These are phyloP conservation scores for Bambusicola thoracicus DNA, from an alignment of 2,113 vertebrate genomes.

Conservation along the genomic window DNA sequence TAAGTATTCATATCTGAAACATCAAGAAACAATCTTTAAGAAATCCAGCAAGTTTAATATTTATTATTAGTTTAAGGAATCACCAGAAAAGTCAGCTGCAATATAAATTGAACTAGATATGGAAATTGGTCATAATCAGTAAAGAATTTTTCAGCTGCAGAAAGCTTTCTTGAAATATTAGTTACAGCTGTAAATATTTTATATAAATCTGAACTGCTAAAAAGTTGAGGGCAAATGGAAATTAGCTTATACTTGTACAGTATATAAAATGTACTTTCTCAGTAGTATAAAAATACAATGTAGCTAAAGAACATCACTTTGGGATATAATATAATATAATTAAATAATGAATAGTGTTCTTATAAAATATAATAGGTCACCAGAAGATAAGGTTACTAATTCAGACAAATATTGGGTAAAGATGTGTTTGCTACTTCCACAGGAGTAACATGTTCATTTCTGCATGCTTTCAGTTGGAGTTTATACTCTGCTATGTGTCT, in stretches of 20 bases:
- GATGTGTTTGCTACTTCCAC: background rate
- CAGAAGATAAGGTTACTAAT: background rate
- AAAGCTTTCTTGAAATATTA: background rate
- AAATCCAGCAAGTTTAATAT: background rate
- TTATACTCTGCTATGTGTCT: background rate
- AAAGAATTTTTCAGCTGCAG: background rate
- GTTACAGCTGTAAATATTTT: background rate
- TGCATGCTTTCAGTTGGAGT: background rate
- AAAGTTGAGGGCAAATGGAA: background rate
- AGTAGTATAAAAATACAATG: background rate
- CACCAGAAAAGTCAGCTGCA: background rate
- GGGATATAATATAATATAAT: background rate
- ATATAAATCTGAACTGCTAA: background rate
- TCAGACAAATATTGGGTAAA: background rate
- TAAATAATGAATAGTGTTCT: background rate
- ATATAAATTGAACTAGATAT: background rate
- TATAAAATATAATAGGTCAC: background rate
- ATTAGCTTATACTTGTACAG: background rate
- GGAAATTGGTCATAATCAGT: background rate
- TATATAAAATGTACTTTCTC: background rate
- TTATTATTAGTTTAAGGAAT: background rate
- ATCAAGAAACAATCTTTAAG: background rate
- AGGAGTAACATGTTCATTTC: background rate
- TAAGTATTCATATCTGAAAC: background rate
- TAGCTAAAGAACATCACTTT: background rate